phyloP scores from a whole-genome alignment of 1,140 invertebrate genomes.

The Copidosoma floridanum region DNA sequence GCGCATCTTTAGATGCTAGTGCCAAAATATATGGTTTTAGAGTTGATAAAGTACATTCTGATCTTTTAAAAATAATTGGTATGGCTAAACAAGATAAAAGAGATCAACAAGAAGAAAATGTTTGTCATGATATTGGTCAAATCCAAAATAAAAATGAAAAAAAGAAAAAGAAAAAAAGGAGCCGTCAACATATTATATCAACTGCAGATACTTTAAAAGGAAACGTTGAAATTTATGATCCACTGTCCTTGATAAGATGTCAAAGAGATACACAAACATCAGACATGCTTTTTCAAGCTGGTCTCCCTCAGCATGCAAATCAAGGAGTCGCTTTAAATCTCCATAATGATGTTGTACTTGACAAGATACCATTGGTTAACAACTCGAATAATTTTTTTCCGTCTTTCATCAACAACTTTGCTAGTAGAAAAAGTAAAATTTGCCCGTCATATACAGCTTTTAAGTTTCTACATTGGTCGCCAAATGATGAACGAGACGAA shows the following conservation, averaged over 20 bases:
- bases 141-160: constrained; percentile 38
- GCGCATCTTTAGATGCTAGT: constrained; percentile 77
- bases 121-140: constrained; percentile 35
- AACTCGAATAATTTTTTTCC: too few species aligned
- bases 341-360: constrained; percentile 38
- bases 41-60: constrained; percentile 75
- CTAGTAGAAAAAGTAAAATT: constrained; percentile 4
- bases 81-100: constrained; percentile 58
- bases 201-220: constrained; percentile 52
- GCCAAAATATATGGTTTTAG: constrained; percentile 79
- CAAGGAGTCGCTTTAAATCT: constrained; percentile 32
- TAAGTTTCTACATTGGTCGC: constrained; percentile 39
- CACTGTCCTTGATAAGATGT: constrained; percentile 34
- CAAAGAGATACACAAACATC: constrained; percentile 45
- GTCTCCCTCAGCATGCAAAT: constrained; percentile 40
- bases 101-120: constrained; percentile 49
- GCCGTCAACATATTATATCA: constrained; percentile 37
- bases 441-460: constrained; percentile 37
- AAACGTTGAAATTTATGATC: constrained; percentile 46
- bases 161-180: constrained; percentile 44
- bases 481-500: constrained; percentile 35
- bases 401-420: neutral
- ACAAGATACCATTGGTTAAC: constrained; percentile 14
- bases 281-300: constrained; percentile 45
- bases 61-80: constrained; percentile 75